Percentiles rank a stretch among this genome's conserved stretches.
phyloP scores from a whole-genome alignment of 2,888 invertebrate species.

The Epirrhoe alternata region DNA sequence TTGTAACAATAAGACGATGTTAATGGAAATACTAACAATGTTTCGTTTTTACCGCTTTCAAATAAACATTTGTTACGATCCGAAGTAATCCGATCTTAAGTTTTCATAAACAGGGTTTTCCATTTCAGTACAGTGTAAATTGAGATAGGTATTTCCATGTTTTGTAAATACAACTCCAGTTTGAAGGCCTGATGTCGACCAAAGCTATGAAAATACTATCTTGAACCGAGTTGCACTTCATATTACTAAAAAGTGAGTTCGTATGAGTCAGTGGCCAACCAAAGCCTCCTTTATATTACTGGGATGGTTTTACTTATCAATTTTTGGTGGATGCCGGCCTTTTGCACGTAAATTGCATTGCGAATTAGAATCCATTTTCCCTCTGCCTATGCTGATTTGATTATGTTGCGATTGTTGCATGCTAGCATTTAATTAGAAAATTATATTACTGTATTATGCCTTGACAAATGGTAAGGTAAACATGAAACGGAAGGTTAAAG shows the following conservation, averaged over 20 bases:
- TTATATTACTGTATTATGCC: neutral
- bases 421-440: constrained; percentile 10
- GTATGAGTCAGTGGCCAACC: neutral
- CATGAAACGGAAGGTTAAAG: constrained; percentile 10
- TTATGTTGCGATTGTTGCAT: constrained; percentile 25
- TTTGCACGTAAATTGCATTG: constrained; percentile 15
- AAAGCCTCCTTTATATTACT: neutral
- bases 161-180: constrained; percentile 5
- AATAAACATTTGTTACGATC: neutral
- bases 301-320: neutral
- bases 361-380: constrained; percentile 22
- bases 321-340: constrained; percentile 4
- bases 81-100: neutral
- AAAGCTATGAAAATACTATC: neutral
- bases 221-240: neutral
- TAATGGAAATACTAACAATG: no score
- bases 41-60: no score
- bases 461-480: constrained; percentile 6
- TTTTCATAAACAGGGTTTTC: constrained; percentile 3
- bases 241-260: no score
- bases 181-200: constrained; percentile 7
- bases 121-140: neutral
- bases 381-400: constrained; percentile 16
- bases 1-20: no score
- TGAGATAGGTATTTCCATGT: constrained; percentile 4